Base-by-base conservation (phyloP, 2,797 vertebrate genomes). In the Oreochromis grahami region DNA sequence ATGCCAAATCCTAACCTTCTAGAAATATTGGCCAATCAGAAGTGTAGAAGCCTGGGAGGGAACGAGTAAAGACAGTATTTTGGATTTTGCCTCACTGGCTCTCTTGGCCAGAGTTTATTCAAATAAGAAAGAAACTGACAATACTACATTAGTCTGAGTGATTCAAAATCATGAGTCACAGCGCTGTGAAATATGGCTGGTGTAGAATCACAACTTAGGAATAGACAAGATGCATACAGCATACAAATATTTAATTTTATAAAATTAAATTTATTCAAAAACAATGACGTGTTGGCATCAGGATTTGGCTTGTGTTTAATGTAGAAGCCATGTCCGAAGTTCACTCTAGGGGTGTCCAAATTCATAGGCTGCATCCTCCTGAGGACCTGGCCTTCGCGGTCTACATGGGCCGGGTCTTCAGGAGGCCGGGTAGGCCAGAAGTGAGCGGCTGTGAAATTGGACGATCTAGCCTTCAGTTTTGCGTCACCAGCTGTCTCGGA, bases 231-330 rank as follows among this genome's bases (percentile, higher is more conserved):
- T 51, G 48, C 19, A n/a, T 51, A n/a, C 48, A 50, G 8, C 48
- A 3, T 51, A 0, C 48, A 50, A 9, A 50, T 50, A 51, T 51
- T 19, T n/a, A 51, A 1, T 51, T 51, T 1, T 0, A 0, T 0
- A 19, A n/a, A 50, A 9, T n/a, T 50, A 1, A 50, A 50, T 50
- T 0, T 50, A 2, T 50, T 50, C 17, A 50, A 50, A 50, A 8
- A 48, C 45, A 48, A 48, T 15, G 4, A 2, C 15, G 0, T 0
- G 15, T 4, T 48, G 45, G 45, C 7, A 48, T 48, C 7, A 15
- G 2, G 45, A 48, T 48, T 48, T 48, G 45, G 45, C 45, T 48
- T 48, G 1, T 48, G 45, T 48, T 48, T 48, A 48, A 48, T 48
- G 45, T 48, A 17, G 45, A 48, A 48, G 45, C 2, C 45, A 48